Base-by-base conservation (phyloP, 1,140 invertebrate species). In the Leptestheria dahalacensis region DNA sequence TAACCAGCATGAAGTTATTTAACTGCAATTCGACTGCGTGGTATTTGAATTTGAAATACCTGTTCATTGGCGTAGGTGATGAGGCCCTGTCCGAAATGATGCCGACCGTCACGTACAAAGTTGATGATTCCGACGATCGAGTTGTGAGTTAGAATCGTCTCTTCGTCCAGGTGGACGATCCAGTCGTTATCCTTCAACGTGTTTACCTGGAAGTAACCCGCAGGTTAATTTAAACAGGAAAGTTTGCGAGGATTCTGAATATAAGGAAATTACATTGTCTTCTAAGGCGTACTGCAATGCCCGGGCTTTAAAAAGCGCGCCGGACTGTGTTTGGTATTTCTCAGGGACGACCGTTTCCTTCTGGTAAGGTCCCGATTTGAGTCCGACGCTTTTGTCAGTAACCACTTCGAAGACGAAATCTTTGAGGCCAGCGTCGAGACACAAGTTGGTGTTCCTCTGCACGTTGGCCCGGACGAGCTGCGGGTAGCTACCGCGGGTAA, bases 321-420 rank as follows among this genome's bases (percentile, higher is more conserved):
- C 92, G 61, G 82, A 86, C 69, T 85, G 88, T 23, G 95, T 92
- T 64, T 81, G 77, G 70, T 97, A 97, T 54, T 80, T 79, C 4
- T 78, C 67, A 26, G 92, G 92, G 1, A 97, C 91, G 11, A 96
- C 85, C 3, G 93, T 78, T 73, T 95, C 88, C 59, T 87, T 74
- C 10, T 80, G 69, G 3, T 87, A 77, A 60, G 85, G 77, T 56
- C 83, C 77, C 67, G 89, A 82, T 23, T 79, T 74, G 1, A 83
- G 73, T 57, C 69, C 65, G 24, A 95, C 77, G 2, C 81, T 77
- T 73, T 91, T 94, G 69, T 98, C 95, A 11, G 91, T 95, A 0
- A 97, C 94, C 21, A 98, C 91, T 79, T 98, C 93, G 65, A 98
- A 87, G 61, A 97, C 82, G 69, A 96, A 99, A 71, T 97, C 96